These are phyloP conservation scores for Melanotaenia duboulayi DNA, from an alignment of 2,113 vertebrate genomes.

Conservation along the genomic window DNA sequence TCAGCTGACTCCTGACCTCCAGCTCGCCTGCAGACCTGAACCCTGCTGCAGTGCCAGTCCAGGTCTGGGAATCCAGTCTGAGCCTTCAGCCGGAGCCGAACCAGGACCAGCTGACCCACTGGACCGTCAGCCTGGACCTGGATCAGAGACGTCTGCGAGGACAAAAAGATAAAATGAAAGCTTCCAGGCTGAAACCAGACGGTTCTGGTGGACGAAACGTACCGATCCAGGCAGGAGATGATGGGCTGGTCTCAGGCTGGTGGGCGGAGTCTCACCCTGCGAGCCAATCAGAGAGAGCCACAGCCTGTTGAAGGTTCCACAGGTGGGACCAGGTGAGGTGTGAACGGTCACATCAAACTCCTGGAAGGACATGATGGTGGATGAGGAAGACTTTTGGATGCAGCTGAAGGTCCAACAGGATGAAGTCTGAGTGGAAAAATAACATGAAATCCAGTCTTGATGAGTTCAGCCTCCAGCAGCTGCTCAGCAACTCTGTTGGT, in stretches of 20 bases:
- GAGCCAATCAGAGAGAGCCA: slow-evolving; percentile 75
- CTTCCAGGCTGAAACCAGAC: no score
- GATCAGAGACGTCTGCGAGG: slow-evolving; percentile 44
- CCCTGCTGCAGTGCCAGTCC: slow-evolving; percentile 75
- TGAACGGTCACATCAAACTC: slow-evolving; percentile 69
- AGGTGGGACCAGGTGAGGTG: slow-evolving; percentile 68
- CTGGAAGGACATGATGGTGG: slow-evolving; percentile 40
- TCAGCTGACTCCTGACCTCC: background rate
- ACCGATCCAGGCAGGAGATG: slow-evolving; percentile 75
- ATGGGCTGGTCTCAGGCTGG: slow-evolving; percentile 26
- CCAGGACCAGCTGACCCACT: slow-evolving; percentile 65
- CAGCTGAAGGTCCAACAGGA: no score
- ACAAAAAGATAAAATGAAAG: background rate
- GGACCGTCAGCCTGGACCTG: slow-evolving; percentile 21
- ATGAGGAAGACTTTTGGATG: background rate
- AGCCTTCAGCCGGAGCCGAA: slow-evolving; percentile 70
- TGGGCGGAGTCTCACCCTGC: slow-evolving; percentile 60
- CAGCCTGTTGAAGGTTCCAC: slow-evolving; percentile 72
- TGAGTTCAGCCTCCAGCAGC: no score
- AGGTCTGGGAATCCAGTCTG: slow-evolving; percentile 67
- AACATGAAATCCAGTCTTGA: no score
- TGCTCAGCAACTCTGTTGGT: no score
- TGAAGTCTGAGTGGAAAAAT: background rate
- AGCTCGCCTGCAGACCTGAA: slow-evolving; percentile 44
- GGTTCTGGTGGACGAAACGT: slow-evolving; percentile 38